Evolutionary conservation across 2,113 vertebrate species (phyloP).

Genomic region (Prionailurus viverrinus): DNA sequence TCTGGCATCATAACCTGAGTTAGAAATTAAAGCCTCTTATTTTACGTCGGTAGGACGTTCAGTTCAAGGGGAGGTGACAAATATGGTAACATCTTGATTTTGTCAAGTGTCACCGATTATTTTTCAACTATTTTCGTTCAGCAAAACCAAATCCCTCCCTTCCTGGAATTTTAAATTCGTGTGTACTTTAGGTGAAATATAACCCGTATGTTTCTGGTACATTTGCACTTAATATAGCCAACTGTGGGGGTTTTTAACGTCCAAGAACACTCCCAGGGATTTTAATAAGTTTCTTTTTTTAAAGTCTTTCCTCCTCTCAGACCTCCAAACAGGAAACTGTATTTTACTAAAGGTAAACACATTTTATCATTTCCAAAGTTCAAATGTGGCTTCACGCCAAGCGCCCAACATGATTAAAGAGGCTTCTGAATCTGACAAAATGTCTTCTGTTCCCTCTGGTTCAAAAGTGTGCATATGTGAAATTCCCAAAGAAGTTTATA

Average conservation of each 20-base stretch:
- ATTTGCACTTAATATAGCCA: constrained; percentile 27
- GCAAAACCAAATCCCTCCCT: constrained; percentile 27
- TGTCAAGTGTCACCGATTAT: constrained; percentile 52
- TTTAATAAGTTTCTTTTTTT: constrained; percentile 45
- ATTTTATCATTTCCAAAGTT: constrained; percentile 46
- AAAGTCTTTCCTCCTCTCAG: constrained; percentile 40
- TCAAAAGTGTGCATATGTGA: background rate
- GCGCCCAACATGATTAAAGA: background rate
- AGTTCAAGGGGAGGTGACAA: background rate
- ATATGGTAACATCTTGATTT: constrained; percentile 45
- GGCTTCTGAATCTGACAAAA: constrained; percentile 10
- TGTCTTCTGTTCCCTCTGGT: background rate
- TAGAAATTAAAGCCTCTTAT: background rate
- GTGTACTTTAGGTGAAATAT: constrained; percentile 61
- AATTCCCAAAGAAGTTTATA: constrained; percentile 7
- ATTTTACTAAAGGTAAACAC: constrained; percentile 58
- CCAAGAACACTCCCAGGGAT: constrained; percentile 59
- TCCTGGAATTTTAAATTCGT: constrained; percentile 29
- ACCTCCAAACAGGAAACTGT: constrained; percentile 50
- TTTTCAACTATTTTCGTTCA: constrained; percentile 48
- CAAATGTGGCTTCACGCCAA: background rate
- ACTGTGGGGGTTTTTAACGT: constrained; percentile 25
- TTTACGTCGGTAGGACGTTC: background rate
- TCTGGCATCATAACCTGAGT: background rate
- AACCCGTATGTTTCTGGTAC: constrained; percentile 13